Evolutionary conservation across 2,888 invertebrate genomes (phyloP).

Genomic region (Drosophila siamana): DNA sequence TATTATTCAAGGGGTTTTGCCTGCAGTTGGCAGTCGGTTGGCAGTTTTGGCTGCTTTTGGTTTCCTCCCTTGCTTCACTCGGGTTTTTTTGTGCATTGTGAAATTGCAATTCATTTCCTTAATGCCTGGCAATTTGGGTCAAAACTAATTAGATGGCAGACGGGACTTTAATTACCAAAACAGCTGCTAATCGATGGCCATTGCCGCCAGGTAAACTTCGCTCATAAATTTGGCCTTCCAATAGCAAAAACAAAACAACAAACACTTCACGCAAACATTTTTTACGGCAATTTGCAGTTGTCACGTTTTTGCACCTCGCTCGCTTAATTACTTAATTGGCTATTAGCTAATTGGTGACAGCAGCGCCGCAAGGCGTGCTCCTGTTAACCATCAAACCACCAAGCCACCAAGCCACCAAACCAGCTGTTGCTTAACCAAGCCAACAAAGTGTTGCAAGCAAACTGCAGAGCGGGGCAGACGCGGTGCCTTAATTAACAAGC

Average conservation of each 20-base stretch:
- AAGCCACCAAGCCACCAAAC: background rate
- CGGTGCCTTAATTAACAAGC: slow-evolving; percentile 24
- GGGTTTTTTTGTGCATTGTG: slow-evolving; percentile 42
- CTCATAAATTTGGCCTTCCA: slow-evolving; percentile 19
- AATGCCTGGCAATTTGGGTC: slow-evolving; percentile 70
- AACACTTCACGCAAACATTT: slow-evolving; percentile 50
- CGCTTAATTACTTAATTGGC: slow-evolving; percentile 76
- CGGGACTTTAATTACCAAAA: slow-evolving; percentile 60
- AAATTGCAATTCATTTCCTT: slow-evolving; percentile 70
- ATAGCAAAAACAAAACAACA: slow-evolving; percentile 22
- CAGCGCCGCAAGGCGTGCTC: slow-evolving; percentile 8
- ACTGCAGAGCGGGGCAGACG: background rate
- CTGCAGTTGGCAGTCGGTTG: slow-evolving; percentile 6
- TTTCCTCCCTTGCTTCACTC: slow-evolving; percentile 19
- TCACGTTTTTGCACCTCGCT: slow-evolving; percentile 54
- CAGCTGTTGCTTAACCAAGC: slow-evolving; percentile 29
- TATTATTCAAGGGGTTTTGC: slow-evolving; percentile 14
- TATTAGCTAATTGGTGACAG: slow-evolving; percentile 64
- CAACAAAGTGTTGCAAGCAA: background rate
- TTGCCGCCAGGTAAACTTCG: slow-evolving; percentile 24
- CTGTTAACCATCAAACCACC: background rate
- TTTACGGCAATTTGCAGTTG: slow-evolving; percentile 56
- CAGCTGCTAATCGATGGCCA: slow-evolving; percentile 63
- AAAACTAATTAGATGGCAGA: slow-evolving; percentile 68
- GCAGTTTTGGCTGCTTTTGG: background rate